Base-by-base conservation (phyloP, 2,113 vertebrate genomes). In the Octodon degus region DNA sequence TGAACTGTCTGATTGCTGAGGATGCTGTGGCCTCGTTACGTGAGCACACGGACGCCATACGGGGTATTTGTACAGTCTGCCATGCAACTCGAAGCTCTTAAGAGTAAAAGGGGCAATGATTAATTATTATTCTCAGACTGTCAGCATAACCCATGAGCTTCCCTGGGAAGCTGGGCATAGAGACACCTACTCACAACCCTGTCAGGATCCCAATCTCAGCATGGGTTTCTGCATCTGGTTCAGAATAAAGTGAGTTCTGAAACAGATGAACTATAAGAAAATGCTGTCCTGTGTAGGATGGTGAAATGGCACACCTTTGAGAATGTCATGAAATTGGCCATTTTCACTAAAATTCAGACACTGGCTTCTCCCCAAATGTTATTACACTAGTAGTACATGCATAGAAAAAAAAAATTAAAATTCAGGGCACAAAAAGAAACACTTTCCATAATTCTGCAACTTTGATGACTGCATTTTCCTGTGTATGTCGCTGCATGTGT, bases 351-450 rank as follows among this genome's bases (percentile, higher is more conserved):
- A 65, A 55, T 93, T 84, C 62, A 93, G 79, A 86, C 34, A n/a
- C 37, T 88, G 5, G 40, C 14, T 62, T 62, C 62, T 14, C 13
- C 2, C 13, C 6, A 60, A 55, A 47, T 96, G 76, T 95, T 76
- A 90, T 74, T 68, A 16, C 14, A 81, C 55, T 74, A 81, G 5
- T 67, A 65, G 32, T 7, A 70, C 27, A 7, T 20, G 2, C 87
- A 96, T 92, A 85, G 55, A 85, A 88, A 92, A 92, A 92, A 92
- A 90, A 68, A 47, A 72, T 16, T 85, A 86, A 70, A 90, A 88
- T 94, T 93, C 50, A 86, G 3, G 7, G 3, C 25, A 84, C 58
- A 37, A 30, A 88, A 89, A 89, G 10, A 80, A 92, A 96, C 95
- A 2, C 30, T 86, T 60, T 12, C 4, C 22, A 27, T 63, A 83